Evolutionary conservation across 2,113 vertebrate species (phyloP), one percentile per base, ranked within the genome.

Genomic region (Macrotus californicus): DNA sequence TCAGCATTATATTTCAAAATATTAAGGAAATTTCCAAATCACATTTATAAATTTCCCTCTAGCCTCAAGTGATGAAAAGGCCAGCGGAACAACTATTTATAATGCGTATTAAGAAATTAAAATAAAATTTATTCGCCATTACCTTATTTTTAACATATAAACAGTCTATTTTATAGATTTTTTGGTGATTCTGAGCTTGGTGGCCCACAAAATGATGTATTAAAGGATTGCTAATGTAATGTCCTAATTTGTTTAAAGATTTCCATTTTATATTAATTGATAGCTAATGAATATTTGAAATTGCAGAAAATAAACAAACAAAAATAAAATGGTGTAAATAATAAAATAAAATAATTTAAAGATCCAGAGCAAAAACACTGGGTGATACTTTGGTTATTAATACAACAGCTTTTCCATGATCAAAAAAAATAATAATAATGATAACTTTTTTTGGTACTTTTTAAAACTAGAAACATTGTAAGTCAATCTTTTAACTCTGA

Each of bases 61-160:
- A 87, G 88, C 34, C 29, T 96, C 50, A 87, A 85, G 69, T n/a
- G 21, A 84, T 95, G 89, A 91, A 96, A 93, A 93, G 26, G 19
- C 1, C 31, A 95, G 43, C 5, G 94, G 93, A 96, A 72, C 2
- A 94, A 89, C 41, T 91, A 94, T 22, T 75, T 94, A 86, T 94
- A 90, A 69, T 15, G 91, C 16, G 18, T 88, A 41, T 75, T 95
- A 90, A 93, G 56, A 95, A 97, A 86, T 73, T 56, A 93, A 97
- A 87, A 84, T 75, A 82, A 96, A 93, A 50, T 92, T 36, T 87
- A 94, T 94, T 97, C 97, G 79, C 19, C 48, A 56, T 9, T 92
- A 13, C 66, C 2, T 93, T 80, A 86, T 77, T 95, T 31, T 92
- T 97, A 80, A 67, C 69, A 88, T 3, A 4, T 72, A 77, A n/a